phyloP scores from a whole-genome alignment of 2,888 invertebrate genomes.

The Dryobotodes eremita region DNA sequence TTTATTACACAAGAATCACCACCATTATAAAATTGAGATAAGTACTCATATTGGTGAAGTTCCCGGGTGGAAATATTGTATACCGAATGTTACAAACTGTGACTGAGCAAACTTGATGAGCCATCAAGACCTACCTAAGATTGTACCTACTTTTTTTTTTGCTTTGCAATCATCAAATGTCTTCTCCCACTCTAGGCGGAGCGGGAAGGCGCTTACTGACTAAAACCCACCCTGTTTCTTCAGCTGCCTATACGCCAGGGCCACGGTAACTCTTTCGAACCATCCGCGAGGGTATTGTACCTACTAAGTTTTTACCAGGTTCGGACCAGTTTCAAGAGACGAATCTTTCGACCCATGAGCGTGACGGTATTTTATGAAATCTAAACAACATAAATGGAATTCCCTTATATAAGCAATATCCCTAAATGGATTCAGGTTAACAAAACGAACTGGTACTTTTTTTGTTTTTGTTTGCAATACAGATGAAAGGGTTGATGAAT shows the following conservation, averaged over 20 bases:
- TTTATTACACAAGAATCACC: background rate
- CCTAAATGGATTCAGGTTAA: constrained; percentile 14
- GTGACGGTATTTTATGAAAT: constrained; percentile 1
- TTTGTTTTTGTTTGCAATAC: background rate
- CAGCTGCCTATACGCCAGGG: too few relatives aligned
- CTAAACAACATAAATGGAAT: background rate
- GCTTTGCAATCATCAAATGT: too few relatives aligned
- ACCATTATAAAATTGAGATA: background rate
- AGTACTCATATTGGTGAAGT: background rate
- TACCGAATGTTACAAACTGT: too few relatives aligned
- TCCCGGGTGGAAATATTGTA: background rate
- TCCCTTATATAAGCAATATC: background rate
- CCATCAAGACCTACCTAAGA: too few relatives aligned
- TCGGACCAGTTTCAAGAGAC: background rate
- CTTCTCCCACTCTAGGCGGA: too few relatives aligned
- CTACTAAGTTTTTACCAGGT: too few relatives aligned
- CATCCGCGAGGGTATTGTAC: too few relatives aligned
- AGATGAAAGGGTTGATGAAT: background rate
- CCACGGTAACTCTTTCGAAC: too few relatives aligned
- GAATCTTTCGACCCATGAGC: background rate
- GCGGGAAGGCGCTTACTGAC: too few relatives aligned
- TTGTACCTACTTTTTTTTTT: too few relatives aligned
- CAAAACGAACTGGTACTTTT: background rate
- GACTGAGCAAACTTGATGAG: too few relatives aligned
- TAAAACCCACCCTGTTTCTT: too few relatives aligned